These are phyloP conservation scores for Thumatha senex DNA, from an alignment of 2,888 invertebrate genomes.

Conservation along the genomic window DNA sequence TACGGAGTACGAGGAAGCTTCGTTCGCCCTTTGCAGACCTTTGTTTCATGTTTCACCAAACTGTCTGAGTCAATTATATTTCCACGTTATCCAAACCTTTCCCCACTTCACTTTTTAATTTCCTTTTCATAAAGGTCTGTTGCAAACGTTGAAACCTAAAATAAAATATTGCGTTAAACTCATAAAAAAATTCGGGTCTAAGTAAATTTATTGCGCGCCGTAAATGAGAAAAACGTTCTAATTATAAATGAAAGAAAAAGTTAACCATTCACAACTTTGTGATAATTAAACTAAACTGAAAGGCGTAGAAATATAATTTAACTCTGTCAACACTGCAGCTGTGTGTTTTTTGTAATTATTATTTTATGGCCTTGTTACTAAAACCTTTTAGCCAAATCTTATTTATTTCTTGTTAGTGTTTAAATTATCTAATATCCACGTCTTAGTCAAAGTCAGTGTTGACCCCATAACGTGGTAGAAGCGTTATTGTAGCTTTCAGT, in stretches of 20 bases:
- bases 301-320: too few species aligned
- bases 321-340: too few species aligned
- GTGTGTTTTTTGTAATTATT: too few species aligned
- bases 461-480: too few species aligned
- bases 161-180: slow-evolving; percentile 2
- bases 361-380: too few species aligned
- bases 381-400: too few species aligned
- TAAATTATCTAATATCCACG: too few species aligned
- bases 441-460: too few species aligned
- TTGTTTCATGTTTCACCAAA: slow-evolving; percentile 71
- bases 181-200: background rate
- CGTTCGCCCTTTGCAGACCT: slow-evolving; percentile 73
- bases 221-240: slow-evolving; percentile 2
- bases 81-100: slow-evolving; percentile 41
- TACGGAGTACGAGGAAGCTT: slow-evolving; percentile 48
- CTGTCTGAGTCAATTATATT: slow-evolving; percentile 46
- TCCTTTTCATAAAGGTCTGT: slow-evolving; percentile 17
- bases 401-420: too few species aligned
- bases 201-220: slow-evolving; percentile 4
- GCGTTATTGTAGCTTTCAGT: too few species aligned
- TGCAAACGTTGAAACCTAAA: background rate
- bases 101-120: slow-evolving; percentile 31
- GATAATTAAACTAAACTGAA: too few species aligned
- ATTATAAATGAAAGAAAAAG: background rate
- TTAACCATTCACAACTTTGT: background rate